Conservation (phyloP, 1,140 invertebrate genomes). For the Rhopalosiphum padi region DNA sequence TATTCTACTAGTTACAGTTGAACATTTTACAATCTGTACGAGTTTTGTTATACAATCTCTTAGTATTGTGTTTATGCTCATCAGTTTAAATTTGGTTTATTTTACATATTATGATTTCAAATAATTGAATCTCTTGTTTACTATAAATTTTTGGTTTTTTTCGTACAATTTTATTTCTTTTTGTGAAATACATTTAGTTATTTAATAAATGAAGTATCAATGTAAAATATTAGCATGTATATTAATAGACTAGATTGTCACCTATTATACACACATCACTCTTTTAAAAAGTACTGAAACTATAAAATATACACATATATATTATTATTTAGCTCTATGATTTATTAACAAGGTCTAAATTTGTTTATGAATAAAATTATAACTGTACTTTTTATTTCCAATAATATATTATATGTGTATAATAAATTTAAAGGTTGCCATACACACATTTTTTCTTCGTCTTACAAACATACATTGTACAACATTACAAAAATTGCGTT, state of each 20-base stretch:
- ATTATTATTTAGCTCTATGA: not conserved
- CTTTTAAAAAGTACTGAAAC: not conserved
- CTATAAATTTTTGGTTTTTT: not conserved
- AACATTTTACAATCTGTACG: not conserved
- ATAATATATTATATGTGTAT: not conserved
- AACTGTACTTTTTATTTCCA: not conserved
- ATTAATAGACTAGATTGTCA: not conserved
- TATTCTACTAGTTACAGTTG: not conserved
- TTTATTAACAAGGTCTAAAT: not conserved
- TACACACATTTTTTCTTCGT: not conserved
- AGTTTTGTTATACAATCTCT: not conserved
- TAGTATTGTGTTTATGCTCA: not conserved
- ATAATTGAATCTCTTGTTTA: conserved; percentile 14
- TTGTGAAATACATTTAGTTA: not conserved
- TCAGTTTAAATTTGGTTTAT: not conserved
- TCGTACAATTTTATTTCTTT: not conserved
- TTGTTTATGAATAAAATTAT: not conserved
- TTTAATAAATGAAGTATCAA: not conserved
- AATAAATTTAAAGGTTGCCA: not conserved
- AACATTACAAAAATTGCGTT: not conserved
- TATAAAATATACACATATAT: not conserved
- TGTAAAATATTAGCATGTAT: not conserved
- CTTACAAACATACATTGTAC: not conserved
- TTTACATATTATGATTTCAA: not conserved
- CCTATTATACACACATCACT: not conserved